A percentile compares a stretch with the other conserved stretches of the same genome.
phyloP scores from a whole-genome alignment of 2,797 vertebrate genomes.

The Myotis planiceps region DNA sequence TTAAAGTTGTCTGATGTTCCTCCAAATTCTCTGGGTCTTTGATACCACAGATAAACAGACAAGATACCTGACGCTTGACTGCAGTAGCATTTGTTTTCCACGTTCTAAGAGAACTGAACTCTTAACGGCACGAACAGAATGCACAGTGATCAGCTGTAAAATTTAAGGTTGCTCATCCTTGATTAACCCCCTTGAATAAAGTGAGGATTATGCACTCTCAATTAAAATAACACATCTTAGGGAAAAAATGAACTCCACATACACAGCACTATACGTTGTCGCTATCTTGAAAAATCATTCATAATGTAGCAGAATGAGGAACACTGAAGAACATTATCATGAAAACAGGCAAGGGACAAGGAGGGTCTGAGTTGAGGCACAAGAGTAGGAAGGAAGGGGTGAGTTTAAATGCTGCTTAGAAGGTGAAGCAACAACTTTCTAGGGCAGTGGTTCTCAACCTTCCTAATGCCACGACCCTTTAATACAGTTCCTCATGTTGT shows the following conservation, averaged over 20 bases:
- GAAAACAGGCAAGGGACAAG: neutral
- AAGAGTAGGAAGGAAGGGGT: neutral
- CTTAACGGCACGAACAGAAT: neutral
- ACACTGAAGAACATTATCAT: neutral
- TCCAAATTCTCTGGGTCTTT: conserved; percentile 59
- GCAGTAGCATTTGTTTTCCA: conserved; percentile 59
- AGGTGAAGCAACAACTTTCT: neutral
- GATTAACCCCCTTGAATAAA: neutral
- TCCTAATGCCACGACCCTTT: too few relatives aligned
- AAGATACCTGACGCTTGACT: conserved; percentile 30
- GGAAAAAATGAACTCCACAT: neutral
- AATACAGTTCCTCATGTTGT: too few relatives aligned
- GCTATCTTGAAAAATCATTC: conserved; percentile 26
- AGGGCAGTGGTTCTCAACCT: neutral
- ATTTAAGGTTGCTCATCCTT: neutral
- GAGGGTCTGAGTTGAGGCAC: neutral
- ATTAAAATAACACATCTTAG: neutral
- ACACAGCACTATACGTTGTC: neutral
- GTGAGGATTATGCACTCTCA: neutral
- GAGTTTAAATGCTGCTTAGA: neutral
- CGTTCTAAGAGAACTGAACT: conserved; percentile 30
- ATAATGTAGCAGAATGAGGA: neutral
- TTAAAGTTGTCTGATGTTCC: conserved; percentile 52
- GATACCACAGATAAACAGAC: conserved; percentile 60
- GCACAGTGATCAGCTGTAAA: neutral